Base-by-base conservation (phyloP, 2,797 vertebrate genomes). In the Eidolon dupreanum region DNA sequence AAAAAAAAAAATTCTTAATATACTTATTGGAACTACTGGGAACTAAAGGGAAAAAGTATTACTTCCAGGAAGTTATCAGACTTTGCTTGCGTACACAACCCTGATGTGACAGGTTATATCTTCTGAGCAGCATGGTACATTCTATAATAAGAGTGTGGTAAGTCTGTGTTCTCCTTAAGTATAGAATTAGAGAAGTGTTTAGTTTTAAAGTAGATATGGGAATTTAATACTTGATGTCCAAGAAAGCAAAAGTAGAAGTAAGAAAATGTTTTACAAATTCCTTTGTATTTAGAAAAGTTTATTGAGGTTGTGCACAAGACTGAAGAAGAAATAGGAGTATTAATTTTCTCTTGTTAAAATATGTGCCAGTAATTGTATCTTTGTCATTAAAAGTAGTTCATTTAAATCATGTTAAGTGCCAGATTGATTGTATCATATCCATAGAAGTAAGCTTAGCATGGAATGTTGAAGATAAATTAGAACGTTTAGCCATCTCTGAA, bases 331-430 rank as follows among this genome's bases (percentile, higher is more conserved):
- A 89, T 65, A 55, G 51, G 22, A 85, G 24, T 63, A n/a, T 53
- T 89, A 8, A 24, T 82, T 75, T 93, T 89, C 88, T 71, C 41
- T 79, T 87, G 19, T 70, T 88, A 81, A 91, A 86, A 17, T 65
- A 79, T 49, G 53, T 83, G 43, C 31, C 41, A 75, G 19, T 59
- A 88, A 81, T 75, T 87, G 3, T n/a, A 7, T 83, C 13, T 95
- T 79, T 84, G 26, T 83, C 19, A 71, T 5, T 79, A 57, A 46
- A 87, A 53, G 9, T 77, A 31, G 33, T 77, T 88, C 7, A 57
- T 82, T 68, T 93, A 88, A 92, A 87, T 85, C 53, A 68, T 22
- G 75, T 77, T 33, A 78, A 78, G 36, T 82, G 70, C 38, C 88
- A 46, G 53, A 16, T 83, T 41, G 41, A 31, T 77, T 28, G 33